Conservation (phyloP, 2,113 vertebrate genomes). For the Zeus faber region DNA sequence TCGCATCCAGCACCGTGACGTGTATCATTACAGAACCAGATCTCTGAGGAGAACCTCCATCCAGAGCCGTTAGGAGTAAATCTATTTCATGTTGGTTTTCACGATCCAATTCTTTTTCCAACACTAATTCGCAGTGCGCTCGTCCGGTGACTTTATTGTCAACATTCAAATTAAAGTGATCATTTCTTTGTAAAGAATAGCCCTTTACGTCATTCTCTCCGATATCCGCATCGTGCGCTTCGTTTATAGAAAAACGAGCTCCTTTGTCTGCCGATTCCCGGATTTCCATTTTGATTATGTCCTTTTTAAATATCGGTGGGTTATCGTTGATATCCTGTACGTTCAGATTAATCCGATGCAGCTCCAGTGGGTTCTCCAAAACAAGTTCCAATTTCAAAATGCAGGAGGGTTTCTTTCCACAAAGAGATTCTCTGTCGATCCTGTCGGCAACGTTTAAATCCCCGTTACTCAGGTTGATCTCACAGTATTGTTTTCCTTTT, state of each 20-base stretch:
- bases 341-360: slow-evolving; percentile 45
- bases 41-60: slow-evolving; percentile 44
- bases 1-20: slow-evolving; percentile 42
- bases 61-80: slow-evolving; percentile 36
- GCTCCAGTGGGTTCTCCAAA: slow-evolving; percentile 23
- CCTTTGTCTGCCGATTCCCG: slow-evolving; percentile 49
- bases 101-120: slow-evolving; percentile 32
- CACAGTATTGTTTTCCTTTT: slow-evolving; percentile 53
- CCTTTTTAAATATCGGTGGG: slow-evolving; percentile 49
- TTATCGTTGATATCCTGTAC: slow-evolving; percentile 74
- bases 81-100: slow-evolving; percentile 22
- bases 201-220: slow-evolving; percentile 45
- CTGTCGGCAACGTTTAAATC: slow-evolving; percentile 57
- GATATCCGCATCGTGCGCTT: slow-evolving; percentile 54
- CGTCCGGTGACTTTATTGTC: slow-evolving; percentile 51
- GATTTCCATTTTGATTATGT: slow-evolving; percentile 45
- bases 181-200: slow-evolving; percentile 43
- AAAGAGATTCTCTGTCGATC: slow-evolving; percentile 69
- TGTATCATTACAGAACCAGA: slow-evolving; percentile 38
- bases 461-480: slow-evolving; percentile 51
- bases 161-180: slow-evolving; percentile 39
- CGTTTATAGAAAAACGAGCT: slow-evolving; percentile 48
- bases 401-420: slow-evolving; percentile 49
- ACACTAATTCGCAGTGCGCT: slow-evolving; percentile 41
- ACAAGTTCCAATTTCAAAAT: slow-evolving; percentile 64